Base-by-base conservation (phyloP, 1,140 invertebrate species). In the Cyrtorhinus lividipennis region DNA sequence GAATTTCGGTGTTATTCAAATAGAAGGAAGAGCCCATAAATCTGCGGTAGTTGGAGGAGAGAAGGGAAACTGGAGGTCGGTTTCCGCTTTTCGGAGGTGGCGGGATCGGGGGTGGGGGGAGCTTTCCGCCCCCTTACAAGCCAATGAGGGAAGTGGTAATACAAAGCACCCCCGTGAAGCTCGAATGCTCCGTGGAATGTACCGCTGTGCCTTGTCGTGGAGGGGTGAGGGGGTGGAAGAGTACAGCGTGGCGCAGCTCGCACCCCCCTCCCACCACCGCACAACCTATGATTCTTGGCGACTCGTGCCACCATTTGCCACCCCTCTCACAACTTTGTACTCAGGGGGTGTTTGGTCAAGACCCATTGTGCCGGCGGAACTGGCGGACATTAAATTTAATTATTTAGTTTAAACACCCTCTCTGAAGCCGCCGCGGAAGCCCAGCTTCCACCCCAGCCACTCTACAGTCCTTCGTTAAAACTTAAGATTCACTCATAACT, bases 1-100 rank as follows among this genome's bases (percentile, higher is more conserved):
- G 48, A 53, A 53, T 10, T 53, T 53, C 18, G 48, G 48, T 22
- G 48, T 53, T 53, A 53, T 53, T 53, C 48, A 53, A 53, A 53
- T 53, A 53, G 48, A 53, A 53, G 48, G 48, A 53, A 53, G 48
- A 53, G 18, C 48, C 48, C 48, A 53, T 53, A 53, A 53, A 53
- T 53, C 48, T 53, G 48, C 10, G 20, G 18, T 15, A 20, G 18
- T 5, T 10, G 48, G 20, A 20, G 20, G 18, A 53, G 48, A 38
- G 30, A 38, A 38, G 30, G 30, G 30, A 38, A 38, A 38, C 30
- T 38, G 30, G 30, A 38, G 48, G 48, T 53, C 48, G 48, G 48
- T 53, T 53, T 53, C 48, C 48, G 10, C 48, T 38, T 12, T 22
- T 5, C 10, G 48, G 18, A 15, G 48, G 48, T 22, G 20, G 48